Evolutionary conservation across 1,140 invertebrate genomes (phyloP).

Genomic region (Aethina tumida): DNA sequence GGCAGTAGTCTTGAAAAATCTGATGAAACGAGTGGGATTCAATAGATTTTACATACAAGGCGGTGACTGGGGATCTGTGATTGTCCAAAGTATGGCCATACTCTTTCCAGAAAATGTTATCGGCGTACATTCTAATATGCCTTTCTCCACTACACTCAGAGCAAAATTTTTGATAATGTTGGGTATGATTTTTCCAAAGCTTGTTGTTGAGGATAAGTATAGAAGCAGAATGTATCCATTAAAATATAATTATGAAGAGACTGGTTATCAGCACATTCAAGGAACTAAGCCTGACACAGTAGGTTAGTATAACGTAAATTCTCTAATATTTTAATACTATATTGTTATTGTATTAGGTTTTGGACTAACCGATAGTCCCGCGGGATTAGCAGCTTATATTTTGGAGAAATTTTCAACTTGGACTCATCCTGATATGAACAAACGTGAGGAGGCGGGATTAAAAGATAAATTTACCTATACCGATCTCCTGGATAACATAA

Average conservation of each 20-base stretch:
- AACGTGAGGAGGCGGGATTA: constrained; percentile 52
- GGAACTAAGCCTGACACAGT: constrained; percentile 88
- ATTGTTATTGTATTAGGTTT: constrained; percentile 37
- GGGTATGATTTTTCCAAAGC: constrained; percentile 42
- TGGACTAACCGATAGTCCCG: constrained; percentile 55
- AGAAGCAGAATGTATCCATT: constrained; percentile 53
- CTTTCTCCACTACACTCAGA: constrained; percentile 32
- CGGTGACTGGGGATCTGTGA: constrained; percentile 69
- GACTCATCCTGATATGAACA: constrained; percentile 54
- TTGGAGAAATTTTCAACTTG: constrained; percentile 75
- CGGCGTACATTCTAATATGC: constrained; percentile 60
- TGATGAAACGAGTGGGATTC: constrained; percentile 72
- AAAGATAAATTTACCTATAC: constrained; percentile 53
- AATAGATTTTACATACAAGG: constrained; percentile 74
- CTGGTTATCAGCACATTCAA: constrained; percentile 71
- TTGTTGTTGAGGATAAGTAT: constrained; percentile 46
- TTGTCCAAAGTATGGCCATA: constrained; percentile 48
- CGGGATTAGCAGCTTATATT: constrained; percentile 69
- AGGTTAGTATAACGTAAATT: constrained; percentile 42
- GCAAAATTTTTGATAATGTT: constrained; percentile 43
- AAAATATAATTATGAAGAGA: constrained; percentile 47
- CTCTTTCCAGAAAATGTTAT: constrained; percentile 61
- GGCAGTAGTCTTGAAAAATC: constrained; percentile 63
- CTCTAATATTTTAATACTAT: constrained; percentile 20
- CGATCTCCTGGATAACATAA: constrained; percentile 78